Evolutionary conservation across 2,888 invertebrate genomes (phyloP).

Genomic region (Actias luna): DNA sequence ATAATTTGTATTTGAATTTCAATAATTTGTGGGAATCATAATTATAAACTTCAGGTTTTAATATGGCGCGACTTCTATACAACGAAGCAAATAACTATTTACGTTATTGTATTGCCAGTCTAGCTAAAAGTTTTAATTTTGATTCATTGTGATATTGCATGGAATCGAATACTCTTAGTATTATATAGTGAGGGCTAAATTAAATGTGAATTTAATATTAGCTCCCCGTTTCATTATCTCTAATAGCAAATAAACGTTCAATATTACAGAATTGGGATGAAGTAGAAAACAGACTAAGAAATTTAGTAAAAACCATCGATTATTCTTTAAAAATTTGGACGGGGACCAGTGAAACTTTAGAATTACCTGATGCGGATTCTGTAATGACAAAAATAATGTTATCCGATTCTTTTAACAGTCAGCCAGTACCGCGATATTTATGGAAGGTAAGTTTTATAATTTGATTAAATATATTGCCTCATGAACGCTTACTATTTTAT

Average conservation of each 20-base stretch:
- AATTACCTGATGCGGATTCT: conserved; percentile 13
- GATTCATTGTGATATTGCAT: neutral
- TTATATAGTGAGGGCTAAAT: neutral
- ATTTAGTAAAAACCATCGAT: conserved; percentile 30
- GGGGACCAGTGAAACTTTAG: conserved; percentile 35
- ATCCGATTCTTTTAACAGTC: conserved; percentile 25
- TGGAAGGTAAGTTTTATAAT: conserved; percentile 53
- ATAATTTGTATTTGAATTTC: no score
- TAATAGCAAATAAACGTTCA: neutral
- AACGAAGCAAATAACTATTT: no score
- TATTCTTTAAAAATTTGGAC: conserved; percentile 41
- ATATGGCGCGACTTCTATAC: no score
- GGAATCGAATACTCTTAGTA: neutral
- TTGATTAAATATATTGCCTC: neutral
- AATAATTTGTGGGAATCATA: no score
- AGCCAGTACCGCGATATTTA: conserved; percentile 42
- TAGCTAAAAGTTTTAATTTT: neutral
- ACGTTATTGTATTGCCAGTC: no score
- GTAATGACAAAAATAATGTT: conserved; percentile 21
- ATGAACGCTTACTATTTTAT: neutral
- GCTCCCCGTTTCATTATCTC: neutral
- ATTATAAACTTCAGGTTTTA: no score
- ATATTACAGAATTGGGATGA: conserved; percentile 54
- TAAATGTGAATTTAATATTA: neutral
- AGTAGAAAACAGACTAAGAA: conserved; percentile 45